Evolutionary conservation across 2,797 vertebrate genomes (phyloP), one percentile per base, ranked within the genome.

Genomic region (Gallinago solitaria): DNA sequence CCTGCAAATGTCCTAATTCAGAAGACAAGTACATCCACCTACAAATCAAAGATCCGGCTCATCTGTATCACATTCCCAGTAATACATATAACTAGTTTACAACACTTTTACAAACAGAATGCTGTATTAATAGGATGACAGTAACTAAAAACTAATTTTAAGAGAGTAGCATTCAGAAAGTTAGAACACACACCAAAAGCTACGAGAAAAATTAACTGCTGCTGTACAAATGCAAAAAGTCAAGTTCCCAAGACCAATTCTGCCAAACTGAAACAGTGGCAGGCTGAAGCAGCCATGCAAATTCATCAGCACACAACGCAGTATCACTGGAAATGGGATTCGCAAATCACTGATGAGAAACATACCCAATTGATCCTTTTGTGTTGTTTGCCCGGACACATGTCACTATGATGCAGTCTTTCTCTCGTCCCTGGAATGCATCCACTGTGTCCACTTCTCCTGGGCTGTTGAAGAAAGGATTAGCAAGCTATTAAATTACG

Each of bases 361-460:
- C 98, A 28, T 93, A 99, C 99, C 98, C 99, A 28, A 99, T 99
- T 1, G 98, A 98, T 8, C 98, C 98, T 11, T 97, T 97, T 7
- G 86, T 17, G 48, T 93, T 86, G 90, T 96, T 98, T 8, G 98
- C 98, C 87, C 99, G 91, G 81, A 99, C 99, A 1, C 99, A 99
- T 0, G 98, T 99, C 41, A 99, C 98, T 32, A 99, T 98, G 77
- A 98, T 87, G 35, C 98, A 99, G 43, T 99, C 98, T 90, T 98
- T 99, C 96, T 99, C 98, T 5, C 98, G 96, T 4, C 99, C 99
- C 97, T 99, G 99, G 95, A 99, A 99, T 0, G 98, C 98, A 32
- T 99, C 99, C 67, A 99, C 98, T 0, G 99, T 99, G 73, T 99
- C 98, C 27, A 99, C 98, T 63, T 98, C 98, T 35, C 98, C 98